Evolutionary conservation across 2,797 vertebrate species (phyloP), one percentile per base, ranked within the genome.

Genomic region (Myiothlypis coronata): DNA sequence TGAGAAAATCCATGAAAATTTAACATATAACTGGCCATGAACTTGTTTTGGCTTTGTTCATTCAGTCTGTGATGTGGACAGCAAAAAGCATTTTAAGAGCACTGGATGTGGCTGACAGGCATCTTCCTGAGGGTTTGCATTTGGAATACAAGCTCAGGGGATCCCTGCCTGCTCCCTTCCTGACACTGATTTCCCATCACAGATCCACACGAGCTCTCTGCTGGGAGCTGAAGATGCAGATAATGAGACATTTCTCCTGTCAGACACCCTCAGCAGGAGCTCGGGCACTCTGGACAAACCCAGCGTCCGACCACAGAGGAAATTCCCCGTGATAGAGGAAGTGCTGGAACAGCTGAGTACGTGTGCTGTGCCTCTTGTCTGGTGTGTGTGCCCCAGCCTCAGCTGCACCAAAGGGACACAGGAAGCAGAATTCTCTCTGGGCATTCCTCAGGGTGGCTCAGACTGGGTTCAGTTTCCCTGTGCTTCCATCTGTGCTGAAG

Each of bases 301-400:
- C 96, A 98, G 98, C 34, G 98, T 99, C 95, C 98, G 98, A 44
- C 99, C 99, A 92, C 98, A 98, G 92, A 99, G 99, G 97, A 99
- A 99, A 94, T 99, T 98, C 91, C 99, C 99, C 97, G 99, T 99
- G 99, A 99, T 98, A 1, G 98, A 99, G 96, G 99, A 99, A 94
- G 98, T 99, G 83, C 97, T 99, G 93, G 98, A 99, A 97, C 98
- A 98, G 94, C 98, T 99, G 97, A 98, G 99, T 99, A 98, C 4
- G 99, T 98, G 47, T 47, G 49, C 22, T 47, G 37, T 10, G 6
- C 17, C 46, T 49, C 50, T 19, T 19, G 50, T 19, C 52, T 59
- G 89, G 6, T 5, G 2, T 37, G 39, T 34, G 0, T 20, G 21
- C 21, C 50, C 76, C 34, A 4, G 4, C 70, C 2, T 6, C 12